Base-by-base conservation (phyloP, 92 coral and sea anemone species). In the Metridium senile region DNA sequence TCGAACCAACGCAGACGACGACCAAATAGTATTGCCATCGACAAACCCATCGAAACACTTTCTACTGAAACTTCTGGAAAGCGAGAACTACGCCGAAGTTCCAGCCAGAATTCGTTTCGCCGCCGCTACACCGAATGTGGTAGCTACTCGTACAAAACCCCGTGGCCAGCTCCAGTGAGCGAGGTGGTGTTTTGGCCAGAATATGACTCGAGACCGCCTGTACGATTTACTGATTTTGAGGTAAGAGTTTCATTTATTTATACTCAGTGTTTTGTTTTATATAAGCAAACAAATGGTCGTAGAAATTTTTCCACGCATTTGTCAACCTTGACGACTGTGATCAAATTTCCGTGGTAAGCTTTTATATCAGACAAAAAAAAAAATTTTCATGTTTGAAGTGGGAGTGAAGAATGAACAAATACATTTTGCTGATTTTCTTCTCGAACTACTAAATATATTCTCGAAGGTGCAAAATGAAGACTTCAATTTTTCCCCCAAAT, bases 91-190 rank as follows among this genome's bases (percentile, higher is more conserved):
- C 78, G 80, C 20, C 31, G 93, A 62, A 80, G 75, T 11, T 71
- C 86, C 6, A 82, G 97, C 47, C 93, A 85, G 25, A 87, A 87
- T 13, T 92, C 97, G 13, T 77, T 92, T n/a, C 86, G 97, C 49
- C 70, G 93, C 45, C 90, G 97, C 4, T 83, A 88, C 79, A 74
- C 81, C 0, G 93, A 88, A 75, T 92, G 93, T 0, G 97, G 97
- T 8, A 87, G 78, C 64, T 91, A 92, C 68, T 83, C 99, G 1
- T 89, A 82, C 82, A 96, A 96, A 46, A 96, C 99, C 21, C 97
- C 99, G 1, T 96, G 99, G 99, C 99, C 99, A 0, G 91, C 89
- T 62, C 99, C 99, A 0, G 80, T 81, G 57, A 96, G 99, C 71
- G 99, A 96, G 59, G 92, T 93, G 23, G 89, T 92, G 11, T 96